Evolutionary conservation across 2,113 vertebrate species (phyloP), one percentile per base, ranked within the genome.

Genomic region (Asarcornis scutulata): DNA sequence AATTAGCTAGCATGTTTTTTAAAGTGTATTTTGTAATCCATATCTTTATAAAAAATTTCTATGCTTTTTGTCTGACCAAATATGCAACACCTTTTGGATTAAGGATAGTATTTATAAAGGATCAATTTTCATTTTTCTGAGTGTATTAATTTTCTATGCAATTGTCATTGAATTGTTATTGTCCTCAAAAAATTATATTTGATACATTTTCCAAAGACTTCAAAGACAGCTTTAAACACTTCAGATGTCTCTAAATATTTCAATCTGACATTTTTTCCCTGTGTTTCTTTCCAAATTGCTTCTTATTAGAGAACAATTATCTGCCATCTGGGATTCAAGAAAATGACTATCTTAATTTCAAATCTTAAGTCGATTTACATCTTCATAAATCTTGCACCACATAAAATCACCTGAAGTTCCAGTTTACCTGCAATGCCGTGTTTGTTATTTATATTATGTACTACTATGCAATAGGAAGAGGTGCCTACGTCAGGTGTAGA

Each of bases 11-110:
- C 96, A 97, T 98, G 96, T 95, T 97, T 95, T 97, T 91, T 95
- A 92, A 98, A 97, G 81, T 97, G 95, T 98, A 97, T 98, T 98
- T 97, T 98, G 96, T 98, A 98, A 98, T 93, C 97, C 97, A 46
- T 98, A 97, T 97, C 97, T 98, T 97, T 98, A 88, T 67, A 88
- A 87, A 52, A 83, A 89, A 94, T 69, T 91, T 96, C 86, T 95
- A 92, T 96, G 97, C 96, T 97, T 97, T 96, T 95, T 91, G 80
- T 97, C 96, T 97, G 95, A 97, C 96, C 95, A 97, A 97, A 96
- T 98, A 98, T 89, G 60, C 74, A 88, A 94, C 64, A 91, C 44
- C 77, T 93, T 77, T 88, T 93, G 95, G 86, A 84, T 96, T 95
- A 96, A 95, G 92, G 62, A 91, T 91, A 60, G 78, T 98, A 98